Base-by-base conservation (phyloP, 2,113 vertebrate species). In the Carassius auratus region DNA sequence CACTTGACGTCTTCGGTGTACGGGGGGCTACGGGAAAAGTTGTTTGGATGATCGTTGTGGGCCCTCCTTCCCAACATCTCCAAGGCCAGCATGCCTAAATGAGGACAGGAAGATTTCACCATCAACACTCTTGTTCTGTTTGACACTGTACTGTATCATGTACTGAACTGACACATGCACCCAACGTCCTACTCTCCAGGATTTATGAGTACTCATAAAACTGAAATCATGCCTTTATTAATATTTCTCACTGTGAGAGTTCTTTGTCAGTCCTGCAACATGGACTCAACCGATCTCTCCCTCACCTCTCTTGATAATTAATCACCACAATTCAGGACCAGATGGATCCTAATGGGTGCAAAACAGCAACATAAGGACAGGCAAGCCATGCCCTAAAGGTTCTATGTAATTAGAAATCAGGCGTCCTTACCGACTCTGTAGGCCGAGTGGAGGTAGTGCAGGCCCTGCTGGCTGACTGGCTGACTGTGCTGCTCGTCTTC, bases 1-100 rank as follows among this genome's bases (percentile, higher is more conserved):
- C 98, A 99, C 88, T 99, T 99, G 87, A 99, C 98, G 83, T 99
- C 98, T 93, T 99, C 98, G 0, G 98, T 99, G 93, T 99, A 99
- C 1, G 98, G 98, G 1, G 98, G 98, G 92, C 96, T 99, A 87
- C 98, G 96, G 88, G 98, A 99, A 92, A 99, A 99, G 94, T 99
- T 99, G 95, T 99, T 99, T 86, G 98, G 98, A 90, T 99, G 98
- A 92, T 99, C 98, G 3, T 98, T 99, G 94, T 98, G 98, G 92
- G 98, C 97, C 91, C 98, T 96, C 84, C 98, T 96, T 85, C 98
- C 98, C 91, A 99, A 94, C 98, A 99, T 99, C 94, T 99, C 98
- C 91, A 99, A 87, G 1, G 98, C 98, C 92, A 99, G 93, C 98
- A 99, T 99, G 84, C 98, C 98, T 99, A 90, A 76, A 90, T 55